A percentile compares a stretch with the other conserved stretches of the same genome.
Conservation (phyloP, 2,888 invertebrate genomes). For the Drosophila mulleri region DNA sequence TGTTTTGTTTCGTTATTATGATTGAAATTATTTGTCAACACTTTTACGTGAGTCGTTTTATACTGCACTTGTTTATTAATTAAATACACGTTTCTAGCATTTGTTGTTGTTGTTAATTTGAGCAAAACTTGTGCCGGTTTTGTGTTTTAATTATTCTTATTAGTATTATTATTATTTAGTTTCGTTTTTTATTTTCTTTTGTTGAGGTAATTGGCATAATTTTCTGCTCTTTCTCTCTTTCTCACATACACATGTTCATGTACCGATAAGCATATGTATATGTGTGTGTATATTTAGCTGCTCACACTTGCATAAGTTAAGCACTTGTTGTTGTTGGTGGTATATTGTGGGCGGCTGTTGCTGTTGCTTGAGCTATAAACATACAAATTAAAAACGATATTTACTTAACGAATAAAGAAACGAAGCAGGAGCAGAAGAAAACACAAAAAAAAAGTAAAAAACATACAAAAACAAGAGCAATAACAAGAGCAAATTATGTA, state of each 20-base stretch:
- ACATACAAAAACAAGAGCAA: neutral
- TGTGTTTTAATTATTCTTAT: constrained; percentile 41
- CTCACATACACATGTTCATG: constrained; percentile 37
- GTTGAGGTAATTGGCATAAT: constrained; percentile 57
- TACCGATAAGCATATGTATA: constrained; percentile 19
- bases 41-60: constrained; percentile 22
- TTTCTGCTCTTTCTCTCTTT: constrained; percentile 60
- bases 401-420: constrained; percentile 58
- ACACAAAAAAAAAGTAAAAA: constrained; percentile 20
- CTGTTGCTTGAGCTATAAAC: constrained; percentile 66
- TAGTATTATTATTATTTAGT: constrained; percentile 35
- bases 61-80: constrained; percentile 34
- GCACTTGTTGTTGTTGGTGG: constrained; percentile 31
- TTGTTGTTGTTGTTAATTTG: constrained; percentile 50
- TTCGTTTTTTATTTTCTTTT: constrained; percentile 39
- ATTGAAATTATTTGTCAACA: constrained; percentile 23
- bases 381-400: constrained; percentile 53
- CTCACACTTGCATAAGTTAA: constrained; percentile 15
- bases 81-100: constrained; percentile 15
- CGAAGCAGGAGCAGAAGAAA: constrained; percentile 33
- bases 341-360: constrained; percentile 58
- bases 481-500: constrained; percentile 8
- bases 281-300: neutral
- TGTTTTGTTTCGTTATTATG: constrained; percentile 23
- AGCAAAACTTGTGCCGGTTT: constrained; percentile 70